phyloP scores from a whole-genome alignment of 2,113 vertebrate genomes.

The Aphelocoma coerulescens region DNA sequence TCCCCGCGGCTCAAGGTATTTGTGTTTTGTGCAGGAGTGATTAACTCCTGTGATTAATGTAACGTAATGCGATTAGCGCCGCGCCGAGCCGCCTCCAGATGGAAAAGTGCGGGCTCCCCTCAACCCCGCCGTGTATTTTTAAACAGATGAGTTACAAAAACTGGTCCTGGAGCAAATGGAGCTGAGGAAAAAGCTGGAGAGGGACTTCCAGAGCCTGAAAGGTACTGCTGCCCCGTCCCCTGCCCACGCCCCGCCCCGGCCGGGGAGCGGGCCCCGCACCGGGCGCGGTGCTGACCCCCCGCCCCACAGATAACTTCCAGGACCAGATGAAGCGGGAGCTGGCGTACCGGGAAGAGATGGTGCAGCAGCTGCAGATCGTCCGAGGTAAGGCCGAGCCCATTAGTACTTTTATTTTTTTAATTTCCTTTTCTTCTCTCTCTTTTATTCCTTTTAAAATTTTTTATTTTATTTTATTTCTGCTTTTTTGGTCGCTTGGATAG shows the following conservation, averaged over 20 bases:
- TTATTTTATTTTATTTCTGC: fast-evolving
- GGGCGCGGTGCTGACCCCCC: neutral
- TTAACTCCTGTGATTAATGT: constrained; percentile 56
- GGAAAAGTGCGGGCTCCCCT: neutral
- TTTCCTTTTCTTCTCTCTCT: neutral
- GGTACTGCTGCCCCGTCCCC: constrained; percentile 66
- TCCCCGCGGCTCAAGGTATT: neutral
- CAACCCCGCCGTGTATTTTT: constrained; percentile 7
- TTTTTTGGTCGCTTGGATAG: neutral
- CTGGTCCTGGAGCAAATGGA: constrained; percentile 95
- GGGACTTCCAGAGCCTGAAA: constrained; percentile 97
- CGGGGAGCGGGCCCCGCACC: neutral
- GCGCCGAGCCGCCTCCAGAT: constrained; percentile 22
- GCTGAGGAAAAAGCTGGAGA: constrained; percentile 93
- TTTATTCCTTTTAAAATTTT: neutral
- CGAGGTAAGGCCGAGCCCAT: constrained; percentile 82
- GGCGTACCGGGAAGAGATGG: constrained; percentile 97
- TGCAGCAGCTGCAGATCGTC: constrained; percentile 97
- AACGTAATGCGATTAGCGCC: constrained; percentile 22
- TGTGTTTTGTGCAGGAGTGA: constrained; percentile 18
- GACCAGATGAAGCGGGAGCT: constrained; percentile 99
- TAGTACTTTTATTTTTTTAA: neutral
- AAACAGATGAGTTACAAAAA: constrained; percentile 92
- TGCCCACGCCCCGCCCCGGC: fast-evolving
- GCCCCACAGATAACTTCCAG: constrained; percentile 94